Evolutionary conservation across 2,797 vertebrate species (phyloP).

Genomic region (Emys orbicularis): DNA sequence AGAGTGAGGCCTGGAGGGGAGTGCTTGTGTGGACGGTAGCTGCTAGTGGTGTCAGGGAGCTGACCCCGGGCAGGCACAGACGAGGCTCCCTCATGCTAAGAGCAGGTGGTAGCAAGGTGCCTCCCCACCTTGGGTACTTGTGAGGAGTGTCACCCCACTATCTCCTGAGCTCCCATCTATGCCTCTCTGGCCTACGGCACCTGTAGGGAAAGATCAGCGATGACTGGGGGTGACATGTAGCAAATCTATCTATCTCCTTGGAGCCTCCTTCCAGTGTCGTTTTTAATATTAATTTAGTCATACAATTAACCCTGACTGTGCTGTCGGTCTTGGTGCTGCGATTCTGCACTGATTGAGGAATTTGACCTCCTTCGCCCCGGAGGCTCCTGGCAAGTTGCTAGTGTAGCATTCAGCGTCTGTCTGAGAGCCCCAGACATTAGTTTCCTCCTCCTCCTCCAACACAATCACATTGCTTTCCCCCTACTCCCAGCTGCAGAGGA

Average conservation of each 20-base stretch:
- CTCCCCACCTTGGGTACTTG: no score
- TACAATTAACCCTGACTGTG: rapidly evolving
- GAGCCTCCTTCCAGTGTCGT: no score
- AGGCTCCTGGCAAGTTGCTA: constrained; percentile 50
- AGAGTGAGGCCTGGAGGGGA: no score
- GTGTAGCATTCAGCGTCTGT: neutral
- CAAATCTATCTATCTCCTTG: no score
- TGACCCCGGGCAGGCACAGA: no score
- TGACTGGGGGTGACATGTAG: no score
- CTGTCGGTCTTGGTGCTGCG: neutral
- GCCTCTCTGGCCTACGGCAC: neutral
- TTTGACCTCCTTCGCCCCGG: constrained; percentile 13
- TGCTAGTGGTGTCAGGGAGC: no score
- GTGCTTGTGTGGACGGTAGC: no score
- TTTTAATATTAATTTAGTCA: neutral
- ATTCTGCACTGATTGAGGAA: neutral
- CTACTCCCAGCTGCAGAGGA: neutral
- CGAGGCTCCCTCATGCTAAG: no score
- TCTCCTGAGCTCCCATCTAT: no score
- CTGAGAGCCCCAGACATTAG: neutral
- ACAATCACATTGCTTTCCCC: neutral
- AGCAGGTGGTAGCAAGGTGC: no score
- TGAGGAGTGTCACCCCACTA: no score
- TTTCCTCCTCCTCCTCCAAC: neutral
- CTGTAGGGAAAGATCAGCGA: neutral